phyloP scores from a whole-genome alignment of 53 echinoderm and acorn worm genomes.

The Henricia sp. region DNA sequence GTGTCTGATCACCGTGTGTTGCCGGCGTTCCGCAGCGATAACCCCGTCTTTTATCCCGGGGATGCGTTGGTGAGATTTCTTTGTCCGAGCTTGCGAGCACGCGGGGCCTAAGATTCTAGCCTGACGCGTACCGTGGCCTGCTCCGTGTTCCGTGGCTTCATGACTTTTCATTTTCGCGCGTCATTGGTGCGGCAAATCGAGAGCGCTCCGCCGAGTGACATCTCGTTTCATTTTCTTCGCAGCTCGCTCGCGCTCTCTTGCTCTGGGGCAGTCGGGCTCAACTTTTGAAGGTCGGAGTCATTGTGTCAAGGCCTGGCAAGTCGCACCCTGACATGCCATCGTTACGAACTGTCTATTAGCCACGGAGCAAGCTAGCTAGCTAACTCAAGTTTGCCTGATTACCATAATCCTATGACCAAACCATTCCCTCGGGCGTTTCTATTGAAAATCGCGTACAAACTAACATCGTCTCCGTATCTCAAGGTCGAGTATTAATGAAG shows the following conservation, averaged over 20 bases:
- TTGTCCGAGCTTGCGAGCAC: conserved; percentile 29
- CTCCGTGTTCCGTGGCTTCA: conserved; percentile 33
- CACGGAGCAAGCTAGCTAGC: background rate
- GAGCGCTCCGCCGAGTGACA: conserved; percentile 36
- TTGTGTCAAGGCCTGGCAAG: conserved; percentile 44
- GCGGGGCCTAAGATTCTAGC: background rate
- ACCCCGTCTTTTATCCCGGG: background rate
- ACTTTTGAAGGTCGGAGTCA: conserved; percentile 51
- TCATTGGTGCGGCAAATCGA: conserved; percentile 61
- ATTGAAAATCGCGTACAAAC: too few species aligned
- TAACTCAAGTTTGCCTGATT: conserved; percentile 5
- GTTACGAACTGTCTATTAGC: background rate
- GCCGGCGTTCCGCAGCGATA: conserved; percentile 19
- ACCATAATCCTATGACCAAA: conserved; percentile 19
- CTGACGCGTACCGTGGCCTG: background rate
- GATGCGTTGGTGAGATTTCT: conserved; percentile 19
- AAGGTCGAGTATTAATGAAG: too few species aligned
- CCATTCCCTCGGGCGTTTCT: background rate
- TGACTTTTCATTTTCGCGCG: conserved; percentile 60
- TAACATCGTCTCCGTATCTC: too few species aligned
- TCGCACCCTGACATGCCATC: background rate
- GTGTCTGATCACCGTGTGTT: conserved; percentile 4
- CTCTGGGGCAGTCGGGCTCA: too few species aligned
- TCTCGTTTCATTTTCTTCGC: conserved; percentile 44
- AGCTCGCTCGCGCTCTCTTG: background rate